phyloP scores from a whole-genome alignment of 2,113 vertebrate genomes.

The Elaphurus davidianus region DNA sequence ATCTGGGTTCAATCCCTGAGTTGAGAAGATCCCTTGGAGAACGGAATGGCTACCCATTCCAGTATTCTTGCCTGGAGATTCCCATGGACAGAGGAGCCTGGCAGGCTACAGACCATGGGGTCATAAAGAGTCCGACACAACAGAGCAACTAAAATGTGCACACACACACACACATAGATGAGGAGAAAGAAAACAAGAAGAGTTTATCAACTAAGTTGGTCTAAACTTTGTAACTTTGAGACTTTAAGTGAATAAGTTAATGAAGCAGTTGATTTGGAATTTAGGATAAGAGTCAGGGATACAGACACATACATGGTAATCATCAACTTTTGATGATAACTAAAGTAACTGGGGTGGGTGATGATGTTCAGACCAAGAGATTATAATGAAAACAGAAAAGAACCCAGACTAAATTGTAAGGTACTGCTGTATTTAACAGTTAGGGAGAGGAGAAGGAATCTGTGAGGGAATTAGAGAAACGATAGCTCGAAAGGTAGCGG shows the following conservation, averaged over 20 bases:
- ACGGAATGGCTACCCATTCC: background rate
- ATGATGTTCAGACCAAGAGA: background rate
- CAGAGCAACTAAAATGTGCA: background rate
- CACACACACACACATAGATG: background rate
- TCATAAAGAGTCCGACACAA: background rate
- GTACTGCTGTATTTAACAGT: background rate
- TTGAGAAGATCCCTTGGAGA: background rate
- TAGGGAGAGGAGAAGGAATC: background rate
- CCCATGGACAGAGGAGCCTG: background rate
- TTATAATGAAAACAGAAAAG: background rate
- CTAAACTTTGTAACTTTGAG: background rate
- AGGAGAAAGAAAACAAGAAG: conserved; percentile 10
- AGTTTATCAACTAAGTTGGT: conserved; percentile 13
- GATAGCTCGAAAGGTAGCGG: background rate
- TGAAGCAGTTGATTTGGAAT: background rate
- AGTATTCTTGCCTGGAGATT: background rate
- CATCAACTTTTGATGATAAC: background rate
- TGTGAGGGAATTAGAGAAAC: background rate
- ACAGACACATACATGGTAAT: background rate
- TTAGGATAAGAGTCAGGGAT: background rate
- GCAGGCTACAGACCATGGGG: background rate
- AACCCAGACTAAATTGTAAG: background rate
- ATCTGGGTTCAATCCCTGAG: background rate
- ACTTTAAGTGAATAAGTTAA: background rate
- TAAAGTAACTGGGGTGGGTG: background rate